Percentiles rank a stretch among this genome's conserved stretches.
phyloP scores from a whole-genome alignment of 2,888 invertebrate species.

The Athalia circularis region DNA sequence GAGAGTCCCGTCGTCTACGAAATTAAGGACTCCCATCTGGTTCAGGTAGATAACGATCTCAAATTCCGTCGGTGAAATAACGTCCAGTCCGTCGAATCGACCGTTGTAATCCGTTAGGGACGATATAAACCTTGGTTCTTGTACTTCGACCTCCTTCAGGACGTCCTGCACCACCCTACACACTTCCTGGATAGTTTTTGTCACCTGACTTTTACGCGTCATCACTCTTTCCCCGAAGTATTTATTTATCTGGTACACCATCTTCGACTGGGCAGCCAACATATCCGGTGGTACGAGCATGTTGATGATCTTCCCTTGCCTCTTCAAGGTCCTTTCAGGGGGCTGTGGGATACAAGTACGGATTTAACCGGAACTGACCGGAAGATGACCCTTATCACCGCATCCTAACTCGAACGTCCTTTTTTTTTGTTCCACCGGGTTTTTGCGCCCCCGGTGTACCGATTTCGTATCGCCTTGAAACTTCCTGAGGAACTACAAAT shows the following conservation, averaged over 20 bases:
- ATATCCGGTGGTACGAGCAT: conserved; percentile 95
- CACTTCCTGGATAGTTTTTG: conserved; percentile 92
- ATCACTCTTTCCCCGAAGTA: conserved; percentile 95
- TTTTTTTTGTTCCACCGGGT: too few species aligned
- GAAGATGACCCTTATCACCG: too few species aligned
- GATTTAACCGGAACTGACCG: conserved; percentile 8
- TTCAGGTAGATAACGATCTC: conserved; percentile 96
- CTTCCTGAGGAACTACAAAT: too few species aligned
- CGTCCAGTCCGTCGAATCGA: conserved; percentile 94
- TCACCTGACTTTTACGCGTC: conserved; percentile 88
- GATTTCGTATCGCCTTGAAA: too few species aligned
- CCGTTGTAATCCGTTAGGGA: conserved; percentile 93
- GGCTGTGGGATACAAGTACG: too few species aligned
- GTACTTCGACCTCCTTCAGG: conserved; percentile 95
- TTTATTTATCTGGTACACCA: conserved; percentile 96
- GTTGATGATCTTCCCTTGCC: conserved; percentile 76
- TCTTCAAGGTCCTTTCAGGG: not conserved
- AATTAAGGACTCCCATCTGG: conserved; percentile 98
- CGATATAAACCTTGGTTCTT: conserved; percentile 95
- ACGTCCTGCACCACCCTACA: conserved; percentile 96
- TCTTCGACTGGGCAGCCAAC: conserved; percentile 95
- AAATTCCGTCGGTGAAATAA: conserved; percentile 93
- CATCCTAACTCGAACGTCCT: too few species aligned
- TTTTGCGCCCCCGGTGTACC: too few species aligned
- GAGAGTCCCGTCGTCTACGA: conserved; percentile 95